Base-by-base conservation (phyloP, 2,797 vertebrate species). In the Eidolon dupreanum region DNA sequence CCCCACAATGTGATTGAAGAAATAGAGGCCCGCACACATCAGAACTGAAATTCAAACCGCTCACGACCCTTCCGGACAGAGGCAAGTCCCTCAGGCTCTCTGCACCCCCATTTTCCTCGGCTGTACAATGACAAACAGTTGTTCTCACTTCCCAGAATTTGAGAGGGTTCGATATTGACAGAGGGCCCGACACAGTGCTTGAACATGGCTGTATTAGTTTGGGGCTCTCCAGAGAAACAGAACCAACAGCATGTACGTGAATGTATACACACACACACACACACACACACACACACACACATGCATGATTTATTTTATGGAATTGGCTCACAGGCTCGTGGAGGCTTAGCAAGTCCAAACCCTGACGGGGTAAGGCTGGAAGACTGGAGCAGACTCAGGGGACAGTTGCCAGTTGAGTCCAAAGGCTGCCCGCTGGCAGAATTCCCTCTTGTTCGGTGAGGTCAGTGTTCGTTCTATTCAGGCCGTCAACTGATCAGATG, bases 1-100 rank as follows among this genome's bases (percentile, higher is more conserved):
- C 24, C 53, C 85, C 31, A 33, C 28, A 0, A 0, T 1, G 0
- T 0, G 33, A 26, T 0, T 8, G 46, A 46, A 28, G 66, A 70
- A 28, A 38, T 66, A 73, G 75, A 31, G 26, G 15, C 55, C 57
- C 33, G 17, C 33, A 7, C 8, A 2, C 51, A 2, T 36, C 65
- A 9, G 28, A 68, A 46, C 28, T 11, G 8, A 43, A 68, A 12
- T 17, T 2, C 36, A 41, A 4, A 11, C 31, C 6, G n/a, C 53
- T 46, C 36, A 9, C 6, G 0, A 19, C 6, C 22, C 28, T 24
- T 75, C 75, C 6, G 79, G 78, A 31, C 0, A 1, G 46, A 33
- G 20, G 28, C 5, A 5, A 17, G 20, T 17, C 13, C 2, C 36
- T 43, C 41, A 3, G 8, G 22, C 3, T 20, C 59, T 26, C 51